phyloP scores from a whole-genome alignment of 2,113 vertebrate genomes.

The Labeo catla region DNA sequence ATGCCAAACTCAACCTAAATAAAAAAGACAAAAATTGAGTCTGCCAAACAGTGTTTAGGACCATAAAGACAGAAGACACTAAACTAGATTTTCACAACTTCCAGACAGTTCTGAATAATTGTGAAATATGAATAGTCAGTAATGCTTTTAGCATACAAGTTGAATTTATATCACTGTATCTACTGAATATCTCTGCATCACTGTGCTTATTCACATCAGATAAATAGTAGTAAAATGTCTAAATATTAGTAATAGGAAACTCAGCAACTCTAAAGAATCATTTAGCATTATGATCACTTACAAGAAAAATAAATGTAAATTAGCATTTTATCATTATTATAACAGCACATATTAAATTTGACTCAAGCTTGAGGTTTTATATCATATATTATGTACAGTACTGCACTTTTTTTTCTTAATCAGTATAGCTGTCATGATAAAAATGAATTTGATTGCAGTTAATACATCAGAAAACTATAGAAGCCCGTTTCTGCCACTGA shows the following conservation, averaged over 20 bases:
- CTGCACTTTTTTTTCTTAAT: neutral
- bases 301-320: neutral
- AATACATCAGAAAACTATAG: neutral
- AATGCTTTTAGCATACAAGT: neutral
- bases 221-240: neutral
- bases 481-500: no score
- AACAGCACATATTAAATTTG: neutral
- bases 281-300: neutral
- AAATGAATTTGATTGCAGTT: neutral
- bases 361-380: neutral
- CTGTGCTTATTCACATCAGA: neutral
- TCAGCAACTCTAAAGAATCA: neutral
- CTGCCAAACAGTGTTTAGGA: neutral
- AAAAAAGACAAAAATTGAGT: conserved; percentile 8
- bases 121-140: neutral
- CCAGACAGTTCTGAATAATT: neutral
- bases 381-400: neutral
- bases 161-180: neutral
- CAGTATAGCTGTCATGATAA: neutral
- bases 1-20: conserved; percentile 43
- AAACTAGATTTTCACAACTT: neutral
- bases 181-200: neutral
- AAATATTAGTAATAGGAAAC: neutral
- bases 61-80: neutral
- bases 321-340: neutral